Evolutionary conservation across 2,888 invertebrate species (phyloP).

Genomic region (Eupithecia centaureata): DNA sequence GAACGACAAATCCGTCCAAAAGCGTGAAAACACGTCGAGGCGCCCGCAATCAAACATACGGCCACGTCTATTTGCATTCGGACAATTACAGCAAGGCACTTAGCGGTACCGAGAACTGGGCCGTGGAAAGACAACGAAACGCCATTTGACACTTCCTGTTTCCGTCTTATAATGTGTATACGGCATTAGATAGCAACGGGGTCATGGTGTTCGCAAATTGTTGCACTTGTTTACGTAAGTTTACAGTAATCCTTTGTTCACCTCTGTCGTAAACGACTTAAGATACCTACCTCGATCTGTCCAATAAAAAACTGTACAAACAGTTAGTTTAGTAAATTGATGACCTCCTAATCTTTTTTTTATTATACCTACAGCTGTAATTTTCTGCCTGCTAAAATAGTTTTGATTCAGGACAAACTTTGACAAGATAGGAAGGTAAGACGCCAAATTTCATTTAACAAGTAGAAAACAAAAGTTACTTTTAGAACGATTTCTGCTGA

Average conservation of each 20-base stretch:
- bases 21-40: slow-evolving; percentile 52
- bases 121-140: slow-evolving; percentile 79
- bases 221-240: slow-evolving; percentile 35
- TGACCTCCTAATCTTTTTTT: neutral
- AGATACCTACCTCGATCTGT: neutral
- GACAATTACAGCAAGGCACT: slow-evolving; percentile 81
- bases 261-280: slow-evolving; percentile 1
- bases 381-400: too few species aligned
- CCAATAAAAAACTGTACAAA: neutral
- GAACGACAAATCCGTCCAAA: slow-evolving; percentile 53
- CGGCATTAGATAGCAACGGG: slow-evolving; percentile 51
- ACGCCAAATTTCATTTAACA: too few species aligned
- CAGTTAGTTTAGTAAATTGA: neutral
- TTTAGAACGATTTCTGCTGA: too few species aligned
- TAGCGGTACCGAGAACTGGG: slow-evolving; percentile 77
- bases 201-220: slow-evolving; percentile 64
- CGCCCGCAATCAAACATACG: slow-evolving; percentile 58
- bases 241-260: slow-evolving; percentile 14
- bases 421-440: too few species aligned
- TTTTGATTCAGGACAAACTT: too few species aligned
- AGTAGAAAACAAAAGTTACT: too few species aligned
- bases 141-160: slow-evolving; percentile 83
- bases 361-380: too few species aligned
- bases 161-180: slow-evolving; percentile 65
- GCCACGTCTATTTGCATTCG: slow-evolving; percentile 72